These are phyloP conservation scores for Hemibagrus guttatus DNA, from an alignment of 2,797 vertebrate species.

Conservation along the genomic window DNA sequence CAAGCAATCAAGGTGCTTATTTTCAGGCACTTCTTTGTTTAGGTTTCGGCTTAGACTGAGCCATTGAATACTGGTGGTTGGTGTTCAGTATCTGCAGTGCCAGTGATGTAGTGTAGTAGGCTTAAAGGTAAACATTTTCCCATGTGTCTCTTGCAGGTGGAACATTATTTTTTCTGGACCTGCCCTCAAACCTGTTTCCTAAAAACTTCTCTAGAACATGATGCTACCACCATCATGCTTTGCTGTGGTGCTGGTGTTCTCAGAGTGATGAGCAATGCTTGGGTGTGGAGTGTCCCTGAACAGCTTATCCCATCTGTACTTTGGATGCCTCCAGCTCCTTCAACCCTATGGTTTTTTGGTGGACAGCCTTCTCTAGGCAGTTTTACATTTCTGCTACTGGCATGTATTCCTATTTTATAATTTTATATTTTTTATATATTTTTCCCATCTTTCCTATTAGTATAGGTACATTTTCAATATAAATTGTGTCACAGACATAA, in stretches of 20 bases:
- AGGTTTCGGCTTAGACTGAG: neutral
- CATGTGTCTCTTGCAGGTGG: neutral
- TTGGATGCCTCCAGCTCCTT: neutral
- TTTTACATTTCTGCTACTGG: too few relatives aligned
- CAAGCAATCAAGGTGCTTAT: constrained; percentile 33
- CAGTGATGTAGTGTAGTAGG: neutral
- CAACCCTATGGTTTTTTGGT: neutral
- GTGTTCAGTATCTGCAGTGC: neutral
- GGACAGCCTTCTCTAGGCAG: neutral
- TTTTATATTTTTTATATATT: too few relatives aligned
- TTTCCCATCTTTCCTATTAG: too few relatives aligned
- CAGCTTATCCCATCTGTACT: neutral
- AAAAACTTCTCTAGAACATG: neutral
- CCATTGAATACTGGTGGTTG: neutral
- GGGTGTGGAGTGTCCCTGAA: neutral
- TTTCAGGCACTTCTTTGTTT: constrained; percentile 21
- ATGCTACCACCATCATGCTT: neutral
- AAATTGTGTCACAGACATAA: too few relatives aligned
- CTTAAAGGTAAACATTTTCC: neutral
- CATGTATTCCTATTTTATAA: too few relatives aligned
- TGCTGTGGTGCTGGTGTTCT: neutral
- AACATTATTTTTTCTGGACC: neutral
- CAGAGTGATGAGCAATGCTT: neutral
- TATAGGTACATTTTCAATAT: too few relatives aligned
- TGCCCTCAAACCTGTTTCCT: neutral